Percentiles rank a stretch among this genome's conserved stretches.
phyloP scores from a whole-genome alignment of 2,113 vertebrate species.

The Pachyramphus minor region DNA sequence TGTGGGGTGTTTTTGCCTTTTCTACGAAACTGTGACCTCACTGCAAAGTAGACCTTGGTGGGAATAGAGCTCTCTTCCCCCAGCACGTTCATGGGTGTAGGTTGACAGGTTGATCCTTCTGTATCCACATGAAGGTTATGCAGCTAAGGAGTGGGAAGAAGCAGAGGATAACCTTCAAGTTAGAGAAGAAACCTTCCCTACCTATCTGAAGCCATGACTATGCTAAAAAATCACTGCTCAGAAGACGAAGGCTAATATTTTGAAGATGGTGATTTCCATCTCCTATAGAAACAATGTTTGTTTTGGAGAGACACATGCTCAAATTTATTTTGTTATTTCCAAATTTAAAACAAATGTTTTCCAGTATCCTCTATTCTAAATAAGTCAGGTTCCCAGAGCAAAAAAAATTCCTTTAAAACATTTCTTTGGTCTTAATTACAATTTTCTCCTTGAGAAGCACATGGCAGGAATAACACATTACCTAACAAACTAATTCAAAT shows the following conservation, averaged over 20 bases:
- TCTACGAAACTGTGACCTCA: neutral
- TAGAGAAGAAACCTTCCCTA: neutral
- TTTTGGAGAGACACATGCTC: neutral
- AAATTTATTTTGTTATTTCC: neutral
- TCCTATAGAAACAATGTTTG: neutral
- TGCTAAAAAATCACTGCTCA: neutral
- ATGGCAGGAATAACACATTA: neutral
- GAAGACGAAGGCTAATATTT: neutral
- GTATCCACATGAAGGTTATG: neutral
- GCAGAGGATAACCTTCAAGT: neutral
- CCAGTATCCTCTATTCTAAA: neutral
- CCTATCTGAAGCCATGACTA: neutral
- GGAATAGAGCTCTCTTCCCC: neutral
- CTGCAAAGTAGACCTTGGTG: neutral
- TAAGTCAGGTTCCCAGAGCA: neutral
- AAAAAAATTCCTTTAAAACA: neutral
- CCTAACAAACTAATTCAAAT: neutral
- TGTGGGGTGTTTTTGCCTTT: neutral
- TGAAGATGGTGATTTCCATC: neutral
- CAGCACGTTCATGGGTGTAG: neutral
- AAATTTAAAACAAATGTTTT: neutral
- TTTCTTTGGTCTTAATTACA: neutral
- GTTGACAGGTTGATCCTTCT: neutral
- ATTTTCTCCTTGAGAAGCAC: neutral
- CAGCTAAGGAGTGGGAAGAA: neutral